Base-by-base conservation (phyloP, 2,113 vertebrate species). In the Carollia perspicillata region DNA sequence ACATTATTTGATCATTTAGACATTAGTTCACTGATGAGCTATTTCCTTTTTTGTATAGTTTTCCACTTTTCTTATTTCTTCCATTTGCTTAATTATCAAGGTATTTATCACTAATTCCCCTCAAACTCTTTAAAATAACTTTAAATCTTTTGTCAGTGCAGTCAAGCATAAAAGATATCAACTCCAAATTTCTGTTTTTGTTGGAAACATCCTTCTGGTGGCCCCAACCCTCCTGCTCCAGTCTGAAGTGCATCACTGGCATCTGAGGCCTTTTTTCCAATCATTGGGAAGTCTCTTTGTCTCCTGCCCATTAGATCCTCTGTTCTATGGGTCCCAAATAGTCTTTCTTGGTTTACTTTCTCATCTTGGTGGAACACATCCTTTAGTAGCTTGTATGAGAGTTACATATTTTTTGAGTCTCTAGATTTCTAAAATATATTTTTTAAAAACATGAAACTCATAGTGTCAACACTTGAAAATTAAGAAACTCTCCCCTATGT, bases 41-140 rank as follows among this genome's bases (percentile, higher is more conserved):
- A 37, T 79, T 72, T 84, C 42, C 16, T 75, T 78, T 37, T 69
- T 49, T 20, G 17, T 47, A 47, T 3, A 91, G 3, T 13, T 85
- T 90, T 71, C 17, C 20, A 33, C 8, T 40, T 74, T 80, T 69
- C 40, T 89, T 74, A 30, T 71, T 84, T 71, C 22, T 96, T 85
- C 85, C 63, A 37, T 66, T 79, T 93, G 35, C 26, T 93, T 72
- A 51, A 33, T 40, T 63, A 28, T 93, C 12, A 44, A 75, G 20
- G 14, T 44, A 35, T 18, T 26, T n/a, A 55, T 14, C 5, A 44
- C 17, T 89, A 3, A 40, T 37, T 44, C 26, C 28, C n/a, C 40
- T 30, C 30, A 63, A 53, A 66, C 40, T 75, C 28, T 68, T 89
- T 16, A 55, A 74, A 74, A 79, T 51, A 35, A 4, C 14, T 72